These are phyloP conservation scores for Arion vulgaris DNA, from an alignment of 1,140 invertebrate genomes.

Conservation along the genomic window DNA sequence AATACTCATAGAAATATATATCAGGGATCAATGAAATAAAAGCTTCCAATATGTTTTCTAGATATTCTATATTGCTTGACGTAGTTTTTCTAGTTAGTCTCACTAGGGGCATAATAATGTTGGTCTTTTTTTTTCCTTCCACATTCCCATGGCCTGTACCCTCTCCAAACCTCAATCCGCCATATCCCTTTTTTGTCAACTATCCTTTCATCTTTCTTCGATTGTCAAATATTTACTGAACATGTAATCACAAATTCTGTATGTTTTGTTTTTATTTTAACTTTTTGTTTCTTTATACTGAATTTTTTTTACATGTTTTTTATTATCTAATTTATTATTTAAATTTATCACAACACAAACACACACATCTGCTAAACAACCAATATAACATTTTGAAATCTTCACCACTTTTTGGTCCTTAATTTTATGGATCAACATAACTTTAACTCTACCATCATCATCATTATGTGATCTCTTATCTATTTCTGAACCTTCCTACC, in stretches of 20 bases:
- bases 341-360: neutral
- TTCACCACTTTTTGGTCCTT: neutral
- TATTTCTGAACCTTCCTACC: neutral
- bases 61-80: neutral
- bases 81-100: neutral
- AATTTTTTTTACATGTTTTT: slow-evolving; percentile 8
- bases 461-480: neutral
- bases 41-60: neutral
- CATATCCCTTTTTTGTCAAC: slow-evolving; percentile 14
- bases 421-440: neutral
- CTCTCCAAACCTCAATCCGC: neutral
- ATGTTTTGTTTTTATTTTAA: neutral
- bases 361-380: neutral
- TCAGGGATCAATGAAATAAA: neutral
- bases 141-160: neutral
- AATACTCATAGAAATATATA: too few relatives aligned
- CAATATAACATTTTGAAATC: neutral
- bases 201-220: neutral
- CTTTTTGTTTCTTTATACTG: slow-evolving; percentile 5
- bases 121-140: slow-evolving; percentile 18
- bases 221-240: neutral
- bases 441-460: neutral
- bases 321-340: neutral
- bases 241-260: neutral
- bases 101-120: slow-evolving; percentile 40